Base-by-base conservation (phyloP, 2,113 vertebrate species). In the Serinus canaria region DNA sequence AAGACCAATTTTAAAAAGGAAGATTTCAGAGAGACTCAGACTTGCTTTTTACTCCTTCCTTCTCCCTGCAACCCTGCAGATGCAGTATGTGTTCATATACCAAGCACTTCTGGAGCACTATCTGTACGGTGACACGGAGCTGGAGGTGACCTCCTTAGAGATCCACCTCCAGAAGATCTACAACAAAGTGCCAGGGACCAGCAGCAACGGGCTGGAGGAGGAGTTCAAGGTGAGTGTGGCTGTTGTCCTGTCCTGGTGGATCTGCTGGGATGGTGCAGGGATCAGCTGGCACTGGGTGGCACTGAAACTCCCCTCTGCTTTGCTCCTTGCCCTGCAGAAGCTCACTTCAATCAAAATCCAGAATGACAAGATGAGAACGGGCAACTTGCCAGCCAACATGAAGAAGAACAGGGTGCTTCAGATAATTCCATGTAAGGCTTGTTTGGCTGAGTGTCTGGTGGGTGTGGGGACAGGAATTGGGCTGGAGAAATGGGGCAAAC, bases 31-130 rank as follows among this genome's bases (percentile, higher is more conserved):
- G 46, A 37, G 8, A 13, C 47, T 90, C 39, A 44, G 79, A 9
- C 47, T 94, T 68, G 16, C 44, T 91, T 72, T 72, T 92, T 11
- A 72, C 35, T 60, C 58, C 58, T 3, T 20, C 21, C 62, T 50
- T 33, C 66, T 91, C 74, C 39, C 41, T 46, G 16, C 67, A 3
- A 41, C 76, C 70, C 60, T 80, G 92, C 98, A 99, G 99, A 99
- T 99, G 99, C 99, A 99, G 97, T 99, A 99, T 16, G 99, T 99
- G 79, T 99, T 99, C 97, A 99, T 99, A 91, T 99, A 99, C 98
- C 99, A 99, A 98, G 99, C 99, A 10, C 97, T 99, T 92, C 98
- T 99, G 95, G 99, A 99, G 94, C 99, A 99, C 94, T 99, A 99
- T 97, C 98, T 99, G 85, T 99, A 99, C 0, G 99, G 99, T 56